These are phyloP conservation scores for Lepidostoma basale DNA, from an alignment of 1,140 invertebrate genomes.

Conservation along the genomic window DNA sequence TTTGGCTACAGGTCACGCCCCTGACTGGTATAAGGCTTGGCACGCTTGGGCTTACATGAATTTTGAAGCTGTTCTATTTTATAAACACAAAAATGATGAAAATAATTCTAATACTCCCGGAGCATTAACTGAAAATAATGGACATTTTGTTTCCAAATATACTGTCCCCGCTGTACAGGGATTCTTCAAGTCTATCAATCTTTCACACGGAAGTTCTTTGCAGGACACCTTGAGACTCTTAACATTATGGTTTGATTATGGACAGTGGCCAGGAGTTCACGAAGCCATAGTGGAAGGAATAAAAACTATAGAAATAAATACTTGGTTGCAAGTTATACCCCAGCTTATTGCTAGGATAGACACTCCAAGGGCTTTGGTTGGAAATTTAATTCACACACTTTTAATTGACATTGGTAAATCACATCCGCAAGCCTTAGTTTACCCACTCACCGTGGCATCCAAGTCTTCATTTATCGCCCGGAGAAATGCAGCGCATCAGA, in stretches of 20 bases:
- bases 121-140: slow-evolving; percentile 52
- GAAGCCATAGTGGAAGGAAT: slow-evolving; percentile 93
- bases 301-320: slow-evolving; percentile 93
- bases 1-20: slow-evolving; percentile 87
- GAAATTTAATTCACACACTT: slow-evolving; percentile 89
- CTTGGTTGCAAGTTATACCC: slow-evolving; percentile 99
- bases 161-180: slow-evolving; percentile 94
- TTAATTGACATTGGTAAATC: slow-evolving; percentile 93
- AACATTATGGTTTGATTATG: slow-evolving; percentile 95
- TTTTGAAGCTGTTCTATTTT: slow-evolving; percentile 93
- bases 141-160: slow-evolving; percentile 74
- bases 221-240: slow-evolving; percentile 95
- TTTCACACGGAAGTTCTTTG: slow-evolving; percentile 92
- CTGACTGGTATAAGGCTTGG: slow-evolving; percentile 95
- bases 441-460: slow-evolving; percentile 95
- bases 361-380: slow-evolving; percentile 85
- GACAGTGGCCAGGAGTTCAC: slow-evolving; percentile 90
- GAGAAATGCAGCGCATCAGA: slow-evolving; percentile 91
- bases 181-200: slow-evolving; percentile 93
- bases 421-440: slow-evolving; percentile 91
- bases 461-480: slow-evolving; percentile 90
- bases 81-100: slow-evolving; percentile 71
- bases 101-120: slow-evolving; percentile 49
- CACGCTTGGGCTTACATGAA: slow-evolving; percentile 98
- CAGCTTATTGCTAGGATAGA: slow-evolving; percentile 98